Percentiles rank a stretch among this genome's conserved stretches.
phyloP scores from a whole-genome alignment of 2,113 vertebrate genomes.

The Tachuris rubrigastra region DNA sequence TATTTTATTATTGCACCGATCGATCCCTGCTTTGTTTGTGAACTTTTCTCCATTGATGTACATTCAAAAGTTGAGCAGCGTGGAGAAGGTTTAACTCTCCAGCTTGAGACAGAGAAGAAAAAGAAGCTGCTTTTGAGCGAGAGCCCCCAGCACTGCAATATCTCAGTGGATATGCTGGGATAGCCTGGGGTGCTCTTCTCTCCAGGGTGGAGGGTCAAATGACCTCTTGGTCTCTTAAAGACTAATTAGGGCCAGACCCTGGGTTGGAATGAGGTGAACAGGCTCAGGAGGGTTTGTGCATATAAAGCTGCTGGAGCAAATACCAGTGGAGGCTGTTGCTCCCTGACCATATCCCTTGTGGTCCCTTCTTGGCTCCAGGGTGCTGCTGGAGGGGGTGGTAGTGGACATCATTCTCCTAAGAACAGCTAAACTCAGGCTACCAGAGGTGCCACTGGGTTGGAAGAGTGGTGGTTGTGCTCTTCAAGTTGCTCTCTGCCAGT shows the following conservation, averaged over 20 bases:
- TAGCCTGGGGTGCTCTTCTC: not conserved
- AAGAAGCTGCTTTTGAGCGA: not conserved
- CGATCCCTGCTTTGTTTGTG: conserved; percentile 8
- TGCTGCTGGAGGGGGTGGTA: not conserved
- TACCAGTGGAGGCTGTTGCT: not conserved
- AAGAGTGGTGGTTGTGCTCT: not conserved
- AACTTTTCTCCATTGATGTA: conserved; percentile 19
- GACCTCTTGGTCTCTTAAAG: not conserved
- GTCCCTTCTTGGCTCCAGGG: not conserved
- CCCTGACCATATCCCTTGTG: not conserved
- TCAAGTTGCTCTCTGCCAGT: not conserved
- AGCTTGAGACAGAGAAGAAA: not conserved
- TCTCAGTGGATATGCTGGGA: not conserved
- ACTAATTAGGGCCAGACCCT: not conserved
- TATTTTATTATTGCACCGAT: conserved; percentile 27
- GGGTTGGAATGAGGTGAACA: not conserved
- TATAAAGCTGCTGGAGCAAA: not conserved
- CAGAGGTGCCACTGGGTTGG: not conserved
- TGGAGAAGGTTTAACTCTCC: not conserved
- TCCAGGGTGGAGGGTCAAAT: not conserved
- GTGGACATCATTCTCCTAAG: not conserved
- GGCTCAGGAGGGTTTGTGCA: not conserved
- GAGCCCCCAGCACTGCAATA: not conserved
- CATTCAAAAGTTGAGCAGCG: conserved; percentile 14
- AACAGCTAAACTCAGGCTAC: not conserved